Percentiles rank a stretch among this genome's conserved stretches.
Evolutionary conservation across 2,888 invertebrate genomes (phyloP).

Genomic region (Ypsolopha sequella): DNA sequence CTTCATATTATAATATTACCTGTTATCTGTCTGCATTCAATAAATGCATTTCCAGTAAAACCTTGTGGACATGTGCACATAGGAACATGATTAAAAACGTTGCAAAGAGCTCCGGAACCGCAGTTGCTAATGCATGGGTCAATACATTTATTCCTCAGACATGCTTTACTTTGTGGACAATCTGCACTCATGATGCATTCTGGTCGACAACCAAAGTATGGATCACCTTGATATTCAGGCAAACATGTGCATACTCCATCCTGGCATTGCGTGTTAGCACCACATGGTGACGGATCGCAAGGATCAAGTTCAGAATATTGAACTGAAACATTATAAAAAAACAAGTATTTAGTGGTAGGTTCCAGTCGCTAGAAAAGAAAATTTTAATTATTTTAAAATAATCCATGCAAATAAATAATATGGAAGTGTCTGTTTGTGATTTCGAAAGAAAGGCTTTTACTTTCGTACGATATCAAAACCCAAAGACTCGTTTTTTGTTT

Average conservation of each 20-base stretch:
- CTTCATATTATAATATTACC: constrained; percentile 23
- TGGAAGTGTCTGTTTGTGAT: no score
- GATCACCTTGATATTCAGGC: constrained; percentile 82
- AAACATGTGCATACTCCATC: constrained; percentile 80
- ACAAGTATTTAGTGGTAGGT: neutral
- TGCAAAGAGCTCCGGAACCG: constrained; percentile 79
- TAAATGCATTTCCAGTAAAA: constrained; percentile 78
- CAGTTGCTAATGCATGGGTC: constrained; percentile 86
- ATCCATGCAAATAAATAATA: no score
- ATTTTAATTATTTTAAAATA: no score
- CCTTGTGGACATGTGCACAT: constrained; percentile 72
- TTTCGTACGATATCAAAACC: no score
- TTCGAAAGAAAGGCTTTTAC: no score
- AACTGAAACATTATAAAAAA: constrained; percentile 1
- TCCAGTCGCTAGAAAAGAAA: no score
- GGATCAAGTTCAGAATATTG: constrained; percentile 50
- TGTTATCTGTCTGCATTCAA: constrained; percentile 68
- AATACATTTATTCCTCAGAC: constrained; percentile 78
- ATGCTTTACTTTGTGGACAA: constrained; percentile 78
- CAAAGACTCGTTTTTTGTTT: no score
- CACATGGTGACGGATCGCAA: constrained; percentile 77
- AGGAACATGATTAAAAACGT: constrained; percentile 74
- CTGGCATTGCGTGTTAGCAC: constrained; percentile 78
- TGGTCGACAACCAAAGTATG: constrained; percentile 83
- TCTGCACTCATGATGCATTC: constrained; percentile 83